Base-by-base conservation (phyloP, 2,888 invertebrate genomes). In the Criorhina ranunculi region DNA sequence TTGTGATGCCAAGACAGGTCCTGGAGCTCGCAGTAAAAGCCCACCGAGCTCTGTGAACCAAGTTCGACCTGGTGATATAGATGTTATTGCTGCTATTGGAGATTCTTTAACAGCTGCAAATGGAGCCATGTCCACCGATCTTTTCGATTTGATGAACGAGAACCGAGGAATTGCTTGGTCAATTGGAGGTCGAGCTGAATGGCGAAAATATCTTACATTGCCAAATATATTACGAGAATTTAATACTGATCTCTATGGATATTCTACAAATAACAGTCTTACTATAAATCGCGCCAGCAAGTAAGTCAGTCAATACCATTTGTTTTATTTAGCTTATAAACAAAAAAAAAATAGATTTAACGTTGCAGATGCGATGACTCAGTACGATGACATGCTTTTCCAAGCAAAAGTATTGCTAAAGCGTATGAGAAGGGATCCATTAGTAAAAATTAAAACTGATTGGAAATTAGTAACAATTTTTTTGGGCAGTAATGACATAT, bases 221-320 rank as follows among this genome's bases (percentile, higher is more conserved):
- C 94, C 94, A 6, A 94, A 94, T 88, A 94, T 94, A 44, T 87
- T 94, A 17, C 93, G 93, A 88, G 93, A 93, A 82, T 95, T 93
- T 88, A 95, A 95, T 90, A 94, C 94, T 0, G 92, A 93, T 19
- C 88, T 95, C 1, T 91, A 94, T 69, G 95, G 95, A 12, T 95
- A 88, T 57, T 86, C 91, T 9, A 89, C 88, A 4, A 88, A 79
- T 2, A 88, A 91, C 62, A 86, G 88, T n/a, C 46, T 90, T 53
- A 88, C 88, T 0, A 87, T 88, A 3, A 88, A 90, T 66, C 81
- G 83, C 0, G 73, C 62, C 0, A 90, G 91, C 0, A 89, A 87
- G 75, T 75, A 5, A 62, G 51, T 62, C 11, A 62, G 51, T 62
- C 11, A 31, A 35, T 29, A 40, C 9, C 12, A 11, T 57, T 2